Percentiles rank a stretch among this genome's conserved stretches.
phyloP scores from a whole-genome alignment of 53 echinoderm and acorn worm genomes.

The Holothuria leucospilota region DNA sequence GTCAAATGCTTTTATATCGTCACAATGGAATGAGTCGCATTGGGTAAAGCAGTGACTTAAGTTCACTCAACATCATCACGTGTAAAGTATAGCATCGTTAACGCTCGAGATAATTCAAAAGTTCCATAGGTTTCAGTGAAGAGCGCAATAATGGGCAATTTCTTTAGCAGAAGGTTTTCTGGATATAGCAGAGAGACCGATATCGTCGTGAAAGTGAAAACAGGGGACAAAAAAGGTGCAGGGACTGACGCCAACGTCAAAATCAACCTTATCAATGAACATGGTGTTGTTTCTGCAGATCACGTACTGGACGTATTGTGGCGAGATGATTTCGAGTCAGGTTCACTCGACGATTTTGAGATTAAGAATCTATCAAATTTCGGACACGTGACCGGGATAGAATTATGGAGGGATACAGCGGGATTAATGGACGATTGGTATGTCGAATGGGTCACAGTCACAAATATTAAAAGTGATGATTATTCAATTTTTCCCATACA shows the following conservation, averaged over 20 bases:
- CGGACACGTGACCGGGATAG: slow-evolving; percentile 68
- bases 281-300: slow-evolving; percentile 54
- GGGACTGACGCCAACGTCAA: slow-evolving; percentile 82
- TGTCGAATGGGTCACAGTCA: slow-evolving; percentile 73
- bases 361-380: slow-evolving; percentile 53
- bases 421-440: slow-evolving; percentile 78
- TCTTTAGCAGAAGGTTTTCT: neutral
- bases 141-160: neutral
- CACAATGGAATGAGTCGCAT: too few relatives aligned
- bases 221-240: slow-evolving; percentile 86
- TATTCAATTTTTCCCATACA: slow-evolving; percentile 76
- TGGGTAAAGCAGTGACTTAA: too few relatives aligned
- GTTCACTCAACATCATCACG: too few relatives aligned
- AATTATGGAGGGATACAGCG: slow-evolving; percentile 77
- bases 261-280: slow-evolving; percentile 60
- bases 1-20: too few relatives aligned
- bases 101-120: slow-evolving; percentile 15
- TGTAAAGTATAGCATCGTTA: too few relatives aligned
- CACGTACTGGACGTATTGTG: slow-evolving; percentile 64
- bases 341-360: slow-evolving; percentile 55
- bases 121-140: neutral
- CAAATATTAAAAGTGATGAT: slow-evolving; percentile 35
- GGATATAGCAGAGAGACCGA: neutral
- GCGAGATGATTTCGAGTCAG: slow-evolving; percentile 78
- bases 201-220: slow-evolving; percentile 65